Conservation (phyloP, 2,888 invertebrate species). For the Plagodis dolabraria region DNA sequence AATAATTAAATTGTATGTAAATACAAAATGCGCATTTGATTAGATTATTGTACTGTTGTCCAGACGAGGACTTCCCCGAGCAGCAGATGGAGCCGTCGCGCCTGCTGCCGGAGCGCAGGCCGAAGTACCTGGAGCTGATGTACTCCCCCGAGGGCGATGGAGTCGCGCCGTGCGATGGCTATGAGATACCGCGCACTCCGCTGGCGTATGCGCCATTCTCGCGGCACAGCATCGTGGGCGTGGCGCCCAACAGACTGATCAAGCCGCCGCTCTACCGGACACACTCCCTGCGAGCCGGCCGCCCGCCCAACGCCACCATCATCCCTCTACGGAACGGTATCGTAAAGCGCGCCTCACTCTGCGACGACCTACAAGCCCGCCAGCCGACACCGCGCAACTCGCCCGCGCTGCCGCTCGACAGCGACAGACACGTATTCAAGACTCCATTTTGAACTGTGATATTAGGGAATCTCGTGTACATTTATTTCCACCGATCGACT, state of each 20-base stretch:
- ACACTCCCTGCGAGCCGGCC: constrained; percentile 63
- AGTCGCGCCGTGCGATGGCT: constrained; percentile 75
- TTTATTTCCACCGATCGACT: constrained; percentile 70
- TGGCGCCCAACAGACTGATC: constrained; percentile 69
- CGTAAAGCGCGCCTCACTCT: constrained; percentile 67
- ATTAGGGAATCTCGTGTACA: constrained; percentile 61
- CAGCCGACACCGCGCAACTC: constrained; percentile 43
- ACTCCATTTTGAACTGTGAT: constrained; percentile 81
- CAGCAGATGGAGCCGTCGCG: constrained; percentile 75
- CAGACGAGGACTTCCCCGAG: constrained; percentile 74
- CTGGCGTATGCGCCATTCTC: constrained; percentile 59
- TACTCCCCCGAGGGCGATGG: constrained; percentile 77
- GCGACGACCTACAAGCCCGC: constrained; percentile 53
- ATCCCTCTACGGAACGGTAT: constrained; percentile 70
- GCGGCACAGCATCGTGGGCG: constrained; percentile 74
- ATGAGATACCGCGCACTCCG: constrained; percentile 85
- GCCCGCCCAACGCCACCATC: constrained; percentile 76
- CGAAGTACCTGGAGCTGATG: constrained; percentile 88
- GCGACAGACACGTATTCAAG: constrained; percentile 69
- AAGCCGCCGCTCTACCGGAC: constrained; percentile 64
- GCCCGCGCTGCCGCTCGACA: constrained; percentile 36
- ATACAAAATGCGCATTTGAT: too few relatives aligned
- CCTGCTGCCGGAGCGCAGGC: constrained; percentile 67
- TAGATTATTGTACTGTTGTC: too few relatives aligned
- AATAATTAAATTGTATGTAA: too few relatives aligned